Evolutionary conservation across 2,113 vertebrate genomes (phyloP).

Genomic region (Pelvicachromis taeniatus): DNA sequence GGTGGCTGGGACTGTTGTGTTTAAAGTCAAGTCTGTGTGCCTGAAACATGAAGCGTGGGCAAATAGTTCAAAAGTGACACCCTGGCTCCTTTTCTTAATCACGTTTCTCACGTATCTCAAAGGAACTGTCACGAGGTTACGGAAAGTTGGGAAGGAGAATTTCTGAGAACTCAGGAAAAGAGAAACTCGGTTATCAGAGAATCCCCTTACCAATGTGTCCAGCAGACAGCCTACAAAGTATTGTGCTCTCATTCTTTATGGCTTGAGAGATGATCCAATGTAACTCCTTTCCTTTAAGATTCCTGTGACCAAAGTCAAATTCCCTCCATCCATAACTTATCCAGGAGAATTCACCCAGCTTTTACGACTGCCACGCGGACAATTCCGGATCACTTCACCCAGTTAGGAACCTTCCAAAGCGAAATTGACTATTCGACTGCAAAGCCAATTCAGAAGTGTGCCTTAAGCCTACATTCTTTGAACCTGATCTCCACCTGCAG

Average conservation of each 20-base stretch:
- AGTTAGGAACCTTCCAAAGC: background rate
- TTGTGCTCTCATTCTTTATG: background rate
- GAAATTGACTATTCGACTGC: background rate
- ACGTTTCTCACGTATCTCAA: background rate
- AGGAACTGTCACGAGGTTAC: background rate
- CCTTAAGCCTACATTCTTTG: background rate
- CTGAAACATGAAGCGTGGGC: background rate
- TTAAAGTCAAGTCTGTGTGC: background rate
- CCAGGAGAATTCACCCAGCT: background rate
- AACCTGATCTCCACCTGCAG: background rate
- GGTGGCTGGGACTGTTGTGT: background rate
- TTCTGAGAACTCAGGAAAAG: background rate
- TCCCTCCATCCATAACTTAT: background rate
- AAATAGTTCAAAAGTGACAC: background rate
- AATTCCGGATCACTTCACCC: background rate
- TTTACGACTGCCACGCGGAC: background rate
- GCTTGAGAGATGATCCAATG: background rate
- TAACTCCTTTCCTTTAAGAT: background rate
- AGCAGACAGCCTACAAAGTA: fast-evolving
- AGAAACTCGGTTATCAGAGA: background rate
- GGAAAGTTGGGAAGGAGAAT: background rate
- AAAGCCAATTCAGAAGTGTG: background rate
- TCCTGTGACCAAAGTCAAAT: background rate
- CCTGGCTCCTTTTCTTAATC: background rate
- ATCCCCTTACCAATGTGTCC: background rate